These are phyloP conservation scores for Leptoteleia sp. DNA, from an alignment of 1,140 invertebrate species.

Conservation along the genomic window DNA sequence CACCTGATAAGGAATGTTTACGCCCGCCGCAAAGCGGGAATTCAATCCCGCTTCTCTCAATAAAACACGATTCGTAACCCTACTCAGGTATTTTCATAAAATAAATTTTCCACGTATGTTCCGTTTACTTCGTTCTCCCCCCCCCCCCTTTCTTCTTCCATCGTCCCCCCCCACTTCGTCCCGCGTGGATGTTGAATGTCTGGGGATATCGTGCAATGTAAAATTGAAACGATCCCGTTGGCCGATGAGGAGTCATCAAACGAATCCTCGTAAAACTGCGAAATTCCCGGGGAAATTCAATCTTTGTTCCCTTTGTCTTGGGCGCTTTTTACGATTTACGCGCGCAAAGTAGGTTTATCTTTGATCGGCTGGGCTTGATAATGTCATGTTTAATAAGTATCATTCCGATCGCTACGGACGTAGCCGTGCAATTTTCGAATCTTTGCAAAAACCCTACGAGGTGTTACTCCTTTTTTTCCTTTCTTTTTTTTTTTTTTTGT, in stretches of 20 bases:
- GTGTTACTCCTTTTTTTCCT: too few species aligned
- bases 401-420: slow-evolving; percentile 2
- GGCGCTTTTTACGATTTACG: background rate
- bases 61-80: slow-evolving; percentile 23
- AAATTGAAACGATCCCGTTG: slow-evolving; percentile 39
- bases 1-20: too few species aligned
- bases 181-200: too few species aligned
- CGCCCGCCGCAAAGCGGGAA: too few species aligned
- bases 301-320: slow-evolving; percentile 23
- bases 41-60: too few species aligned
- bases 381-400: slow-evolving; percentile 34
- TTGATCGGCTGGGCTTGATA: slow-evolving; percentile 24
- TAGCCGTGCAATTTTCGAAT: too few species aligned
- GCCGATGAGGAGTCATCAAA: slow-evolving; percentile 29
- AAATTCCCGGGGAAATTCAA: slow-evolving; percentile 42
- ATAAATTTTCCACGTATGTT: slow-evolving; percentile 50
- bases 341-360: slow-evolving; percentile 16
- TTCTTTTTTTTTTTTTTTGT: background rate
- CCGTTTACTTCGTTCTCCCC: slow-evolving; percentile 19
- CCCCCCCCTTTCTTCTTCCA: too few species aligned
- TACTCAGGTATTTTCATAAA: slow-evolving; percentile 40
- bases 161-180: too few species aligned
- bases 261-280: slow-evolving; percentile 47
- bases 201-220: slow-evolving; percentile 41
- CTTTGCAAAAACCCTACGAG: too few species aligned